phyloP scores from a whole-genome alignment of 2,113 vertebrate species.

The Smithornis capensis region DNA sequence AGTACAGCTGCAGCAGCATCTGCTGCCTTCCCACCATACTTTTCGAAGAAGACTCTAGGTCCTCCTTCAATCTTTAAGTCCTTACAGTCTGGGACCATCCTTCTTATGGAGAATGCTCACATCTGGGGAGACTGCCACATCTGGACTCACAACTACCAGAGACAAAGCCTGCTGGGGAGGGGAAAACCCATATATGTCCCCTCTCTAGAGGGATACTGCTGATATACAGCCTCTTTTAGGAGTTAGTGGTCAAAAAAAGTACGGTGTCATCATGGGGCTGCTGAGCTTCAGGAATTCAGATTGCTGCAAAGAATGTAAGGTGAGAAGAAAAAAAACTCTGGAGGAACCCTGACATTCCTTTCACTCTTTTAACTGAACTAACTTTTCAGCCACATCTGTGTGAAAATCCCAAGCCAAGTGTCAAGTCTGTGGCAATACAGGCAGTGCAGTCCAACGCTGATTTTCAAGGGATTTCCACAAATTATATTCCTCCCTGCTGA shows the following conservation, averaged over 20 bases:
- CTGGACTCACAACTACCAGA: not conserved
- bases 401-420: not conserved
- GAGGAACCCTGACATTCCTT: not conserved
- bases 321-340: not conserved
- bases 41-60: not conserved
- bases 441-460: not conserved
- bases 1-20: not conserved
- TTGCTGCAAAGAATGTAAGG: not conserved
- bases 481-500: not conserved
- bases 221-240: not conserved
- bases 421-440: not conserved
- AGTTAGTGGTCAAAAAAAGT: not conserved
- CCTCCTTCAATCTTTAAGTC: not conserved
- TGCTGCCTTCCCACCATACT: not conserved
- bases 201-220: not conserved
- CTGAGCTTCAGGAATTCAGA: not conserved
- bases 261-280: not conserved
- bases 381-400: not conserved
- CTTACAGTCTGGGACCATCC: accelerated
- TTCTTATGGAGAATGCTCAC: not conserved
- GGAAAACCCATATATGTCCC: not conserved
- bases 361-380: not conserved
- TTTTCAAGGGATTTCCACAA: not conserved
- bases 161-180: accelerated
- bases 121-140: not conserved